These are phyloP conservation scores for Podilymbus podiceps DNA, from an alignment of 2,113 vertebrate species.

Conservation along the genomic window DNA sequence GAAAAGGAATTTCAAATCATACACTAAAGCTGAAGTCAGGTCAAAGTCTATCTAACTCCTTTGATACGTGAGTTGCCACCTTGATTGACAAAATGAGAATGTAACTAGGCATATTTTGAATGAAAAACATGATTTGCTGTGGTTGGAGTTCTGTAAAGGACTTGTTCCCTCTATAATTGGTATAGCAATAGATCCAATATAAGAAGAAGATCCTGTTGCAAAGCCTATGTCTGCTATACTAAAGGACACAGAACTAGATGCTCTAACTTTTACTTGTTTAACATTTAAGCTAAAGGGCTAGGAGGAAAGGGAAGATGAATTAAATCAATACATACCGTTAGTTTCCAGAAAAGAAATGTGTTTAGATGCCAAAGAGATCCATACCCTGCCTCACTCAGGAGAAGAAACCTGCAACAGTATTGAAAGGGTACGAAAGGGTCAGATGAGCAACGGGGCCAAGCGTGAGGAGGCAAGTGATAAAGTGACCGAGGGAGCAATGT, in stretches of 20 bases:
- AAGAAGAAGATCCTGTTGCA: background rate
- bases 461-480: background rate
- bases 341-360: background rate
- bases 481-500: background rate
- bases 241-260: background rate
- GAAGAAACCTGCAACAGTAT: background rate
- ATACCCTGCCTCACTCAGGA: background rate
- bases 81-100: background rate
- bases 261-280: background rate
- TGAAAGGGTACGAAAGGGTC: background rate
- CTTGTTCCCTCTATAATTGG: background rate
- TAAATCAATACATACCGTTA: background rate
- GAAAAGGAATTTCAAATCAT: background rate
- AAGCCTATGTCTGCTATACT: background rate
- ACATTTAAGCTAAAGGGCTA: background rate
- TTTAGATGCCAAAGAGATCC: background rate
- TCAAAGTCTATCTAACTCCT: background rate
- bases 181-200: background rate
- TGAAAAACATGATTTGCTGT: background rate
- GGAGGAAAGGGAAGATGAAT: background rate
- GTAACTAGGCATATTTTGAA: background rate
- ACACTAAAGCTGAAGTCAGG: background rate
- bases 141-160: background rate
- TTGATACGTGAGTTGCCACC: fast-evolving
- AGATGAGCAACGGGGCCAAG: background rate